Evolutionary conservation across 2,888 invertebrate species (phyloP), one percentile per base, ranked within the genome.

Genomic region (Villa cingulata): DNA sequence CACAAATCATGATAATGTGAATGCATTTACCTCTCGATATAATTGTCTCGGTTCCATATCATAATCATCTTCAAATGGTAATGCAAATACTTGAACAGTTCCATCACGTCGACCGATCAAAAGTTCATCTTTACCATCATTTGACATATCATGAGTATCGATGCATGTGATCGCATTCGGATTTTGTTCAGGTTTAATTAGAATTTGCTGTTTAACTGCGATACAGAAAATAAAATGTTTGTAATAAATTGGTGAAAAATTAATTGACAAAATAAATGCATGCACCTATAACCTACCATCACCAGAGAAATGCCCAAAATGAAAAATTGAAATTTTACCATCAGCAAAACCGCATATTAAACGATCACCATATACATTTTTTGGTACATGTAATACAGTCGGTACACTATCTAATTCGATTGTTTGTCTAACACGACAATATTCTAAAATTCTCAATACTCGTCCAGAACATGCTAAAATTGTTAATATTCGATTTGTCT

Each of bases 291-390:
- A 14, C 15, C 27, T 53, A 56, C 58, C 51, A 27, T 58, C 58
- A 12, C 52, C 54, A 3, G 51, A 45, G 43, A 56, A 57, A 17
- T 54, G 54, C 1, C 55, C 54, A 43, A 59, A 56, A 17, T 53
- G 43, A 45, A 86, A 81, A 14, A 92, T 75, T 55, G 94, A 89
- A 45, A 96, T 75, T 36, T 80, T 78, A 12, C 96, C 96, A 70
- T 95, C 92, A 54, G 86, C 81, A 38, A 91, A 80, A 4, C 92
- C 95, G 55, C 94, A 80, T 45, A 92, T 74, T 51, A 91, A 81
- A 53, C 77, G 74, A 49, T 83, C 73, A 19, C 81, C 82, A 12
- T 80, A 78, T 48, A 80, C 78, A 51, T 83, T 72, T 58, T 83
- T 80, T 51, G 78, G 80, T 53, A 80, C 77, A 59, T 83, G 79